phyloP scores from a whole-genome alignment of 2,113 vertebrate genomes.

The Neodon shergylaensis region DNA sequence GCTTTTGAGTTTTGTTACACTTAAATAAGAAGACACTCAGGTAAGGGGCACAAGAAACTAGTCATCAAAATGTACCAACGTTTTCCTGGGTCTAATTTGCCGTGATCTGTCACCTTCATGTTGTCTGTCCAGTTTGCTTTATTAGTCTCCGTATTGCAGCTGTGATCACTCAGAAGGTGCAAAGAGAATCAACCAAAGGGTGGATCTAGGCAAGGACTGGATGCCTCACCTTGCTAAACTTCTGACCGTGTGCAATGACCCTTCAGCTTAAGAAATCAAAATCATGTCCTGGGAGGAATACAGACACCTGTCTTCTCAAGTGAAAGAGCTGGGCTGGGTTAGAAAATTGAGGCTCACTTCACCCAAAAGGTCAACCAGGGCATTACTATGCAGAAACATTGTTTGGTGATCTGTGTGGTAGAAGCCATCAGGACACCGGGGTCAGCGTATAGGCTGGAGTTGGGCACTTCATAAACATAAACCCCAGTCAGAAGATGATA shows the following conservation, averaged over 20 bases:
- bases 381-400: not conserved
- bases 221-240: not conserved
- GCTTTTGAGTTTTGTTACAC: not conserved
- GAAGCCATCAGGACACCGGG: not conserved
- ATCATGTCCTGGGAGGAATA: not conserved
- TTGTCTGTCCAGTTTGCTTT: not conserved
- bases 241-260: not conserved
- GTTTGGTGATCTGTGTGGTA: not conserved
- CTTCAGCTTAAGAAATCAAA: not conserved
- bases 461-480: not conserved
- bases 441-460: not conserved
- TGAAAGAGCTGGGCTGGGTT: not conserved
- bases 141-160: not conserved
- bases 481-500: not conserved
- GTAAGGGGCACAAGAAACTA: not conserved
- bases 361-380: not conserved
- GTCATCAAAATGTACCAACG: not conserved
- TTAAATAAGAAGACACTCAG: slow-evolving; percentile 11
- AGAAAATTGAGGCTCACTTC: not conserved
- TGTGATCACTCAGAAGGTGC: not conserved
- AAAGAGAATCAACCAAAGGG: not conserved
- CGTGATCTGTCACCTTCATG: not conserved
- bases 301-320: not conserved
- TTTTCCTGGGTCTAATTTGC: not conserved
- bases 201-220: not conserved